Conservation (phyloP, 37 sponge, comb jelly and placozoan genomes). For the Mnemiopsis leidyi region DNA sequence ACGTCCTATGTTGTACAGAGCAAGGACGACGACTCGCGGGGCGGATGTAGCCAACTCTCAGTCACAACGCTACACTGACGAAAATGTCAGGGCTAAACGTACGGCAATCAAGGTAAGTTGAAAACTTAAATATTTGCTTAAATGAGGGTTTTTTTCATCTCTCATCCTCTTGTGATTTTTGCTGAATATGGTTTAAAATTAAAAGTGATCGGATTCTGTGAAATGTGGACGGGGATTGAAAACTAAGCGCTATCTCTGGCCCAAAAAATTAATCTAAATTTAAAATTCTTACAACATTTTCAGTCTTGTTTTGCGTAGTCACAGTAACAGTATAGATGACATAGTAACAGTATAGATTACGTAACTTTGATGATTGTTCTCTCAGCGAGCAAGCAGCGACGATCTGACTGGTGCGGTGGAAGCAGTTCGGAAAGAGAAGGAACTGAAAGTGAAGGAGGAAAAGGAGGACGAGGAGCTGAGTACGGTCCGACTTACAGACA, state of each 20-base stretch:
- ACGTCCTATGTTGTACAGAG: too few species aligned
- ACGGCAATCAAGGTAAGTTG: not conserved
- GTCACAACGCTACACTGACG: slow-evolving; percentile 28
- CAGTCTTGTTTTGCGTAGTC: too few species aligned
- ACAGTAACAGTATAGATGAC: too few species aligned
- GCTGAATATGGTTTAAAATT: too few species aligned
- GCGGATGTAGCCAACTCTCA: slow-evolving; percentile 8
- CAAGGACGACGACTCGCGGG: not conserved
- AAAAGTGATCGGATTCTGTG: too few species aligned
- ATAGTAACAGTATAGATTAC: too few species aligned
- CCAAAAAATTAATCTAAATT: too few species aligned
- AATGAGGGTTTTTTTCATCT: not conserved
- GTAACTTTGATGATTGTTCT: not conserved
- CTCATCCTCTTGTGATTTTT: too few species aligned
- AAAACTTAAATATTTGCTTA: not conserved
- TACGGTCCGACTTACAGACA: too few species aligned
- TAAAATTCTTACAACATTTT: too few species aligned
- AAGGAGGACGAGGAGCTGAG: not conserved
- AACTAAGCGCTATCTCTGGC: too few species aligned
- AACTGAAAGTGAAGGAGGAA: not conserved
- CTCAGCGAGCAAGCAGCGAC: not conserved
- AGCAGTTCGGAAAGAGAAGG: not conserved
- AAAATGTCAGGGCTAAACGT: slow-evolving; percentile 1
- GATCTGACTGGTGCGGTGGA: not conserved
- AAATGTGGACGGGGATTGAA: too few species aligned